These are phyloP conservation scores for Hydropsyche betteni DNA, from an alignment of 2,888 invertebrate genomes.

Conservation along the genomic window DNA sequence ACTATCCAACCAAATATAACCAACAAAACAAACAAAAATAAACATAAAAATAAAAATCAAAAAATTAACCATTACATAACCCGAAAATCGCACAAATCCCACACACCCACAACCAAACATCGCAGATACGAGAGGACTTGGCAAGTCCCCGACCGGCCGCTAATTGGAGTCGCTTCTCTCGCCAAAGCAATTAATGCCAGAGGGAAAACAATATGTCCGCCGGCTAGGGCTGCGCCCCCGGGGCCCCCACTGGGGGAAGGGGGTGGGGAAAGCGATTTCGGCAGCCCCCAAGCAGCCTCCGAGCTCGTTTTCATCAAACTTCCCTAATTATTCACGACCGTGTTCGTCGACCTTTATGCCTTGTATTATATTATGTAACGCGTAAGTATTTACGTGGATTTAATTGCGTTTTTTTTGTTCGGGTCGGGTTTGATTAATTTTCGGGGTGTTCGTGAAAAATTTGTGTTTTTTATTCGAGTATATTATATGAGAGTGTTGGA, in stretches of 20 bases:
- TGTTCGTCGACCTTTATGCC: slow-evolving; percentile 17
- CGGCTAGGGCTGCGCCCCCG: slow-evolving; percentile 3
- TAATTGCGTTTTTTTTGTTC: no score
- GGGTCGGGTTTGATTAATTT: no score
- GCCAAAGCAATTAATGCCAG: slow-evolving; percentile 37
- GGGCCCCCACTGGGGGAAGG: slow-evolving; percentile 1
- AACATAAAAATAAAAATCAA: no score
- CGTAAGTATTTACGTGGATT: no score
- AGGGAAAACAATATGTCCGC: slow-evolving; percentile 38
- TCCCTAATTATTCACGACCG: slow-evolving; percentile 19
- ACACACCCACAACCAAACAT: background rate
- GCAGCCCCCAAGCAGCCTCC: slow-evolving; percentile 15
- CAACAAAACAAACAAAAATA: no score
- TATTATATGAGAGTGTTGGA: no score
- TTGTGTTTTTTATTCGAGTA: no score
- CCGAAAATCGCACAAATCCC: background rate
- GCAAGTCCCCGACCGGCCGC: slow-evolving; percentile 20
- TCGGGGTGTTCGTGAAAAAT: no score
- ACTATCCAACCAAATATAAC: no score
- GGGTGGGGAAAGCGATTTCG: background rate
- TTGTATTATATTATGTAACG: no score
- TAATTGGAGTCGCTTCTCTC: slow-evolving; percentile 38
- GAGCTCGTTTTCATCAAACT: slow-evolving; percentile 19
- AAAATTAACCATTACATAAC: no score
- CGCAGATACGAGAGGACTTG: background rate